Percentiles rank a stretch among this genome's conserved stretches.
Conservation (phyloP, 2,797 vertebrate genomes). For the Jordanella pulchra region DNA sequence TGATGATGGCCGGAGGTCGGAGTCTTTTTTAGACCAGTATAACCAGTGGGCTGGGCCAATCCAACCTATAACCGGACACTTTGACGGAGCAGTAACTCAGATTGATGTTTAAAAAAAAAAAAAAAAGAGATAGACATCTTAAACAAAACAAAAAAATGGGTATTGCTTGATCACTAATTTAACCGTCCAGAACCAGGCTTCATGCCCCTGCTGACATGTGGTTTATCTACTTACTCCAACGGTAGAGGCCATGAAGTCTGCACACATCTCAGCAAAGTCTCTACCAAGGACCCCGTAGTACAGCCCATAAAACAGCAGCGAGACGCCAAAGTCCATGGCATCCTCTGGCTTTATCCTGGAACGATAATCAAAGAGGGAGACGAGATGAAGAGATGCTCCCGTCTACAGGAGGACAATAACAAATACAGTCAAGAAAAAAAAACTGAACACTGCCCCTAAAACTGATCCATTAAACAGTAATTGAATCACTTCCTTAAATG, state of each 20-base stretch:
- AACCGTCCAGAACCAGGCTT: too few species aligned
- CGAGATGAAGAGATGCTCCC: background rate
- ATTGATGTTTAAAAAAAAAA: too few species aligned
- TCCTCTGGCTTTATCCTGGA: conserved; percentile 96
- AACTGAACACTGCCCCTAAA: background rate
- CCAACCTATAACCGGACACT: too few species aligned
- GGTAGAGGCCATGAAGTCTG: conserved; percentile 98
- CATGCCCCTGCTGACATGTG: background rate
- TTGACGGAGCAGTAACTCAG: too few species aligned
- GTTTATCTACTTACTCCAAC: conserved; percentile 85
- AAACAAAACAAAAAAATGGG: too few species aligned
- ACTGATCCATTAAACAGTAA: background rate
- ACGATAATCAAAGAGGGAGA: conserved; percentile 5
- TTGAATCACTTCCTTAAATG: background rate
- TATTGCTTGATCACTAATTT: too few species aligned
- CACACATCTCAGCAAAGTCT: conserved; percentile 99
- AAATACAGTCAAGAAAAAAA: background rate
- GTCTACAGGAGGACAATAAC: background rate
- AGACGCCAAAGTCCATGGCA: conserved; percentile 97
- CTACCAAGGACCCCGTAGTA: conserved; percentile 96
- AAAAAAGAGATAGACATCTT: too few species aligned
- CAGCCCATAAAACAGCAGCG: conserved; percentile 95
- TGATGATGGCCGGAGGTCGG: too few species aligned
- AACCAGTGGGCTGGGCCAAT: too few species aligned
- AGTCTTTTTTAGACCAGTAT: too few species aligned